These are phyloP conservation scores for Troilus luridus DNA, from an alignment of 2,888 invertebrate genomes.

Conservation along the genomic window DNA sequence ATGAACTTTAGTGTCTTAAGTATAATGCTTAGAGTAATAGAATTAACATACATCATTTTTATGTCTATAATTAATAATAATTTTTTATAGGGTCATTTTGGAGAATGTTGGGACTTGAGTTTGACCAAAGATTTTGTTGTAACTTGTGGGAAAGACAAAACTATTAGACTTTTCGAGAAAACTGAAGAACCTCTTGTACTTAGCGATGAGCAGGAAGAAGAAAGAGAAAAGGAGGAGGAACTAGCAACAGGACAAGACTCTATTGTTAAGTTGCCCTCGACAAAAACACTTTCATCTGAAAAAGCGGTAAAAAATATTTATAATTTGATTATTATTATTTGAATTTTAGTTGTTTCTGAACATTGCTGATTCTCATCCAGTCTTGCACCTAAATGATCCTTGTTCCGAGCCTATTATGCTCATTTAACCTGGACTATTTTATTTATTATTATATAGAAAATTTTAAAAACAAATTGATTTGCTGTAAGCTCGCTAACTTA, in stretches of 20 bases:
- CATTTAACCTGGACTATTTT: too few species aligned
- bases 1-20: background rate
- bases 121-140: constrained; percentile 85
- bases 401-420: too few species aligned
- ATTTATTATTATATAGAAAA: too few species aligned
- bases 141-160: constrained; percentile 89
- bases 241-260: constrained; percentile 80
- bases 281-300: constrained; percentile 89
- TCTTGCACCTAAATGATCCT: too few species aligned
- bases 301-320: constrained; percentile 78
- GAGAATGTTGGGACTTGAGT: constrained; percentile 81
- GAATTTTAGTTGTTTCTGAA: too few species aligned
- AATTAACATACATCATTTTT: too few species aligned
- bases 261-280: constrained; percentile 80
- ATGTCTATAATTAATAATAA: constrained; percentile 11
- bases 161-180: constrained; percentile 87
- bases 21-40: too few species aligned
- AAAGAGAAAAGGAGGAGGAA: constrained; percentile 80
- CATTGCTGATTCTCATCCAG: too few species aligned
- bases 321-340: too few species aligned
- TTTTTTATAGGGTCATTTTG: constrained; percentile 82
- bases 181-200: constrained; percentile 92
- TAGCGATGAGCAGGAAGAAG: constrained; percentile 90
- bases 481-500: background rate
- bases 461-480: background rate